Conservation (phyloP, 2,888 invertebrate genomes). For the Orthosia gothica region DNA sequence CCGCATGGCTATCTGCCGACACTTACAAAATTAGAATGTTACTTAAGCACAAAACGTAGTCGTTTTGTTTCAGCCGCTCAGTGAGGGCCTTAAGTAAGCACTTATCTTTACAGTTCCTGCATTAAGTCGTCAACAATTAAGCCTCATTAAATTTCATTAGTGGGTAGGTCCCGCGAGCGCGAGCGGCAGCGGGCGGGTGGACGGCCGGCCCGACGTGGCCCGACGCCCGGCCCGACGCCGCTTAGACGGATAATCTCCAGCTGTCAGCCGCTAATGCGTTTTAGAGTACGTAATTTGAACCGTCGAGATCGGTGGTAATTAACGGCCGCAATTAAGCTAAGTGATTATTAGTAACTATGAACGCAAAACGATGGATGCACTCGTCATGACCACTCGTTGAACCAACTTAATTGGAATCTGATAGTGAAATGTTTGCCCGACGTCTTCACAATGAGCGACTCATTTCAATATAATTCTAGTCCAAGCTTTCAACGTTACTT, state of each 20-base stretch:
- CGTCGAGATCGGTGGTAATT: conserved; percentile 91
- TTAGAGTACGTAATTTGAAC: conserved; percentile 92
- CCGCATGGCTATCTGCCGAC: conserved; percentile 33
- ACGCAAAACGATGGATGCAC: conserved; percentile 79
- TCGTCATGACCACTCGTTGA: conserved; percentile 61
- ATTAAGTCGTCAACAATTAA: conserved; percentile 91
- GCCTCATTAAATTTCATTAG: conserved; percentile 91
- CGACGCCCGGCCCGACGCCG: conserved; percentile 81
- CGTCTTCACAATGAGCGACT: conserved; percentile 42
- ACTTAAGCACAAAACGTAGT: conserved; percentile 70
- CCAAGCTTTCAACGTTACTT: conserved; percentile 41
- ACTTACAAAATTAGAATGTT: conserved; percentile 61
- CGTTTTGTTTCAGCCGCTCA: conserved; percentile 83
- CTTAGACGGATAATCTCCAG: conserved; percentile 91
- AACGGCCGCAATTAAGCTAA: conserved; percentile 91
- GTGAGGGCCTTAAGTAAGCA: conserved; percentile 80
- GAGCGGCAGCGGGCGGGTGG: conserved; percentile 69
- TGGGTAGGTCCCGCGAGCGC: conserved; percentile 83
- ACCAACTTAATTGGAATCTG: conserved; percentile 57
- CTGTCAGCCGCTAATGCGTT: conserved; percentile 91
- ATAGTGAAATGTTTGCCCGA: conserved; percentile 47
- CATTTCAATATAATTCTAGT: conserved; percentile 37
- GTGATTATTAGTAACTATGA: conserved; percentile 89
- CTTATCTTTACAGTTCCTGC: conserved; percentile 88
- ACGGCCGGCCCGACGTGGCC: conserved; percentile 74